phyloP scores from a whole-genome alignment of 2,888 invertebrate genomes.

The Cheilosia vulpina region DNA sequence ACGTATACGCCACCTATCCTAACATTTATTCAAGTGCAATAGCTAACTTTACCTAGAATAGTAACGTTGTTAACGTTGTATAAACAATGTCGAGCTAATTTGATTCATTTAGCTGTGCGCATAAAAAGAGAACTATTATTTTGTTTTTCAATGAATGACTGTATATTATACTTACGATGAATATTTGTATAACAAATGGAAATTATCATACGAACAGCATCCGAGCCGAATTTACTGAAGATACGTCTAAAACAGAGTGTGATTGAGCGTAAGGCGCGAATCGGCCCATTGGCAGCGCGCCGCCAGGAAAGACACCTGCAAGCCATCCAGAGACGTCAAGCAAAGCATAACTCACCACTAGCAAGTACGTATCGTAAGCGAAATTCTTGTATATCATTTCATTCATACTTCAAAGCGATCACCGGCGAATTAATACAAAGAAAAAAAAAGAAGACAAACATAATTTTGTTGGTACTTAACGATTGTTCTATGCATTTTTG shows the following conservation, averaged over 20 bases:
- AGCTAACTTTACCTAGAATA: too few relatives aligned
- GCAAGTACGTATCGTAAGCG: constrained; percentile 82
- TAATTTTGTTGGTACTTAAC: constrained; percentile 26
- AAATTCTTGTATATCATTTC: constrained; percentile 22
- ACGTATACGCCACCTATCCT: too few relatives aligned
- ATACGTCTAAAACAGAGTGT: constrained; percentile 97
- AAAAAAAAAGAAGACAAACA: constrained; percentile 17
- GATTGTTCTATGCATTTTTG: constrained; percentile 34
- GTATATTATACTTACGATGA: constrained; percentile 25
- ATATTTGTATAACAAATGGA: constrained; percentile 65
- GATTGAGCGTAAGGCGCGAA: constrained; percentile 93
- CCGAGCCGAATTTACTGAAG: constrained; percentile 98
- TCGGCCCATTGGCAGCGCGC: constrained; percentile 92
- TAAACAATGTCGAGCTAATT: too few relatives aligned
- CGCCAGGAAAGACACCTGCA: constrained; percentile 91
- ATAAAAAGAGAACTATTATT: background rate
- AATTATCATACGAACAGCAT: constrained; percentile 86
- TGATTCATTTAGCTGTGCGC: constrained; percentile 3
- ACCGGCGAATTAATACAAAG: constrained; percentile 72
- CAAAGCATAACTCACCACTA: constrained; percentile 83
- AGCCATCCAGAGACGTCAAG: constrained; percentile 85
- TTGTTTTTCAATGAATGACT: constrained; percentile 11
- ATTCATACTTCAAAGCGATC: constrained; percentile 20
- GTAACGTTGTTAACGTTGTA: too few relatives aligned
- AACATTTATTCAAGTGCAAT: too few relatives aligned